Conservation (phyloP, 2,113 vertebrate genomes). For the Toxotes jaculatrix region DNA sequence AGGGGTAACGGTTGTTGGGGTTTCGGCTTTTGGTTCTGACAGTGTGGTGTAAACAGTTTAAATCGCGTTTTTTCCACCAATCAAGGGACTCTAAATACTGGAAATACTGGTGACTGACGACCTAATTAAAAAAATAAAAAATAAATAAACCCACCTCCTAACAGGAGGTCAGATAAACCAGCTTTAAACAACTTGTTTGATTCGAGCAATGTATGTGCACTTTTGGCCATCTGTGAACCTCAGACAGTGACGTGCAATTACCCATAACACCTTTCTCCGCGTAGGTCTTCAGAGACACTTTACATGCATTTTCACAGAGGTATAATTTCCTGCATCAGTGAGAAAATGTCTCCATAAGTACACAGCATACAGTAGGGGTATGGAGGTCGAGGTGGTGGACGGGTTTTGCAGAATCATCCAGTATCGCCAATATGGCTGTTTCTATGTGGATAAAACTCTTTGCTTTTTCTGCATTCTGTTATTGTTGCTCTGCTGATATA, state of each 20-base stretch:
- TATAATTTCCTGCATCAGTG: not conserved
- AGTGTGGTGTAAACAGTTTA: constrained; percentile 45
- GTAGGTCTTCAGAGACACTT: not conserved
- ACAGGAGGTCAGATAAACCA: not conserved
- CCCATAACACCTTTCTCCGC: not conserved
- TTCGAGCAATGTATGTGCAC: not conserved
- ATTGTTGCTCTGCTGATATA: not conserved
- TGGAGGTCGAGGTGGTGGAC: too few species aligned
- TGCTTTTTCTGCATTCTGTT: not conserved
- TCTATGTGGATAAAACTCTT: not conserved
- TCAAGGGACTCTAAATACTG: constrained; percentile 16
- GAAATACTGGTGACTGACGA: constrained; percentile 13
- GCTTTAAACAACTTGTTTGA: not conserved
- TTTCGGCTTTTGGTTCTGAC: constrained; percentile 39
- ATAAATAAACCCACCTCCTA: not conserved
- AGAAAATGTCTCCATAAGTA: not conserved
- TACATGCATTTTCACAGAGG: not conserved
- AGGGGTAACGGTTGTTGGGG: too few species aligned
- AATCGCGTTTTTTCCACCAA: constrained; percentile 43
- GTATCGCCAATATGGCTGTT: not conserved
- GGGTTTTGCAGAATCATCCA: not conserved
- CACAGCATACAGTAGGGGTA: not conserved
- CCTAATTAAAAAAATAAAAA: not conserved
- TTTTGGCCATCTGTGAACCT: too few species aligned
- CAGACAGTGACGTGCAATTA: too few species aligned